Percentiles rank a stretch among this genome's conserved stretches.
Evolutionary conservation across 2,797 vertebrate species (phyloP).

Genomic region (Catostomus latipinnis): DNA sequence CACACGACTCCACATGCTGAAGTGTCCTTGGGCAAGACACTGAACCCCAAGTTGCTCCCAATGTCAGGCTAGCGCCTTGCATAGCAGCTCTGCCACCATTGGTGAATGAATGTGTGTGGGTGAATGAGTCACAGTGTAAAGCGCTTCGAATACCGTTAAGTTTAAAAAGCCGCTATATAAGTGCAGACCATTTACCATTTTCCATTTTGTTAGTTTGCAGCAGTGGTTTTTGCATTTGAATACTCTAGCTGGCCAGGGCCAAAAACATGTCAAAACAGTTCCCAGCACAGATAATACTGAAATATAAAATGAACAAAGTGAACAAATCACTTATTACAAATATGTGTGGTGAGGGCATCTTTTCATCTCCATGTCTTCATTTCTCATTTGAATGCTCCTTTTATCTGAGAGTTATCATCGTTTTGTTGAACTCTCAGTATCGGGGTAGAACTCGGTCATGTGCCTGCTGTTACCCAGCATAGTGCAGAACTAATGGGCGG

Average conservation of each 20-base stretch:
- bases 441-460: not conserved
- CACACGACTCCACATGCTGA: too few relatives aligned
- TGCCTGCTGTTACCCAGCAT: constrained; percentile 17
- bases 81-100: too few relatives aligned
- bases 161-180: too few relatives aligned
- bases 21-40: too few relatives aligned
- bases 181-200: too few relatives aligned
- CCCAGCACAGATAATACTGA: constrained; percentile 15
- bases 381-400: constrained; percentile 22
- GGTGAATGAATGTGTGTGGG: too few relatives aligned
- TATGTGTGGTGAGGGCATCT: constrained; percentile 8
- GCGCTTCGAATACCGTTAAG: too few relatives aligned
- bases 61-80: too few relatives aligned
- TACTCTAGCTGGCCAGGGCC: not conserved
- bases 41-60: too few relatives aligned
- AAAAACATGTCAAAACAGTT: constrained; percentile 24
- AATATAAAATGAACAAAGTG: not conserved
- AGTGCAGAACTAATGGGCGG: constrained; percentile 46
- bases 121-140: too few relatives aligned
- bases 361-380: not conserved
- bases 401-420: constrained; percentile 25
- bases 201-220: constrained; percentile 1
- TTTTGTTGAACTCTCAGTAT: constrained; percentile 29
- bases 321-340: not conserved
- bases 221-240: not conserved